Evolutionary conservation across 1,140 invertebrate species (phyloP).

Genomic region (Tetramorium simillimum): DNA sequence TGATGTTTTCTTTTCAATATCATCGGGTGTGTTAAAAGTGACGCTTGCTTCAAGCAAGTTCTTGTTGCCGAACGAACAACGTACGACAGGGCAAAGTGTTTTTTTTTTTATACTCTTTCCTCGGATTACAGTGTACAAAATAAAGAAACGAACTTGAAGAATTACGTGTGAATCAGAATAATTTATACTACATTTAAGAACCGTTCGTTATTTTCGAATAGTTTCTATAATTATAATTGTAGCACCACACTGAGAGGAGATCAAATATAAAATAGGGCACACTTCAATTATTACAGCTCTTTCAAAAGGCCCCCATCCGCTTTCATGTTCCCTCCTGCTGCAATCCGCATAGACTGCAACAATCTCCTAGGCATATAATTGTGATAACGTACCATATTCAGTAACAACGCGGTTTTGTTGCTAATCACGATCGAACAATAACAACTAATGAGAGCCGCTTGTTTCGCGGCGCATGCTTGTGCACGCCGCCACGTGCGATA

Average conservation of each 20-base stretch:
- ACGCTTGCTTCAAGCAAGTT: not conserved
- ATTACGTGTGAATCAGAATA: not conserved
- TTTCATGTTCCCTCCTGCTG: not conserved
- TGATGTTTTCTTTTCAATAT: conserved; percentile 4
- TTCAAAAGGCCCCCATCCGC: not conserved
- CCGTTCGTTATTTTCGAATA: not conserved
- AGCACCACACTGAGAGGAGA: too few relatives aligned
- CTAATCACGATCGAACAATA: conserved; percentile 62
- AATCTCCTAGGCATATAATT: conserved; percentile 43
- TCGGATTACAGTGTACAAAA: not conserved
- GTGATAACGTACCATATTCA: conserved; percentile 49
- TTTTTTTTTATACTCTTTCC: not conserved
- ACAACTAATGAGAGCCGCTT: conserved; percentile 68
- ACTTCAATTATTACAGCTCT: not conserved
- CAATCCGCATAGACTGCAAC: not conserved
- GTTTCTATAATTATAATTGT: not conserved
- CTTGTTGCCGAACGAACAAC: not conserved
- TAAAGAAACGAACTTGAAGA: not conserved
- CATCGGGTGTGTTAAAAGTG: not conserved
- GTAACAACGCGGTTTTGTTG: conserved; percentile 34
- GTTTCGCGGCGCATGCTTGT: conserved; percentile 48
- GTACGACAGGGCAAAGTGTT: not conserved
- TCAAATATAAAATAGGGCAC: conserved; percentile 2
- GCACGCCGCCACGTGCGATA: conserved; percentile 59
- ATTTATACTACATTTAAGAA: not conserved